Evolutionary conservation across 2,113 vertebrate genomes (phyloP), one percentile per base, ranked within the genome.

Genomic region (Archilochus colubris): DNA sequence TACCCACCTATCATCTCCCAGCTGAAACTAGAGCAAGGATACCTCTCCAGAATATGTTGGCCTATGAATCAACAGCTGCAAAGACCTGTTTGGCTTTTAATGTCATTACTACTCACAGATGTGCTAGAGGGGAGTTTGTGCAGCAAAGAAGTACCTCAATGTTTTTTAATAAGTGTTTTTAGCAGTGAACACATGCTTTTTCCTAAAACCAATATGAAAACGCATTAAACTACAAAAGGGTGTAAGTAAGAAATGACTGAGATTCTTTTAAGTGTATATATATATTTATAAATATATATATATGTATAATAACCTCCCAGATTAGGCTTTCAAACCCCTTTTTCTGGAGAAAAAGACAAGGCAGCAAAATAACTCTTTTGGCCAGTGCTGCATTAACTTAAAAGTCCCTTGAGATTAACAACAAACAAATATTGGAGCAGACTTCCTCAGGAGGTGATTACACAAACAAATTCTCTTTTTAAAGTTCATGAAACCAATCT

Each of bases 401-500:
- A 85, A 53, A 78, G 82, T 96, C 95, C 94, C 94, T 38, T 33
- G 96, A 90, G 96, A 96, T 64, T 92, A 94, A 91, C 95, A 54
- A 86, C 94, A 93, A 95, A 89, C 91, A 96, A 97, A 96, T 92
- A 85, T 36, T 70, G 55, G 83, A 94, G 79, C 69, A 68, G 88
- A 91, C 33, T 95, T 96, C 74, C 86, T 86, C 58, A 50, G 93
- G 93, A 97, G 90, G 92, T 91, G 95, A 96, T 96, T 95, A 94
- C 95, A 95, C 95, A 96, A 96, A 95, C 88, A 97, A 95, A 97
- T 96, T 96, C 94, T 88, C 82, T 66, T 94, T 83, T 92, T 85
- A 97, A 95, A 96, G 94, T 96, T 96, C 95, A 93, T 95, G 93
- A 97, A 96, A 96, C 86, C 95, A 96, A 97, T 96, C 89, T 96